Conservation (phyloP, 2,888 invertebrate species). For the Scrobipalpa costella region DNA sequence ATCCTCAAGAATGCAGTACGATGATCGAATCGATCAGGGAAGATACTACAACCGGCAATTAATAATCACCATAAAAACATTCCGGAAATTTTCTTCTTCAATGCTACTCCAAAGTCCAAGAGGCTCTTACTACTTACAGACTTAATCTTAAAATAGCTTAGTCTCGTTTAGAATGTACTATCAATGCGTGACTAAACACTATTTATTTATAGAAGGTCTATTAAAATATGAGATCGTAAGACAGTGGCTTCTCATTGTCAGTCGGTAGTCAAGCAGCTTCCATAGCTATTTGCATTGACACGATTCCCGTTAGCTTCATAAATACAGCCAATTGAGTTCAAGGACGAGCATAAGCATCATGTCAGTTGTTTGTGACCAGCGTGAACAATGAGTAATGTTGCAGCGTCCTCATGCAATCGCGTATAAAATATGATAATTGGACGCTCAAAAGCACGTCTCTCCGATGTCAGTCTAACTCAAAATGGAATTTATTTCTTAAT, state of each 20-base stretch:
- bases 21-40: slow-evolving; percentile 53
- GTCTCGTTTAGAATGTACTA: not conserved
- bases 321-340: slow-evolving; percentile 77
- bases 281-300: slow-evolving; percentile 73
- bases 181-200: not conserved
- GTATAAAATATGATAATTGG: slow-evolving; percentile 77
- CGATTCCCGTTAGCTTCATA: slow-evolving; percentile 75
- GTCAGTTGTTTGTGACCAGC: slow-evolving; percentile 71
- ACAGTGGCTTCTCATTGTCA: slow-evolving; percentile 46
- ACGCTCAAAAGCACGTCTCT: slow-evolving; percentile 59
- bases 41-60: slow-evolving; percentile 49
- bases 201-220: not conserved
- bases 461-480: slow-evolving; percentile 41
- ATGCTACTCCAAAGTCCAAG: slow-evolving; percentile 40
- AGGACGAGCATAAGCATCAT: slow-evolving; percentile 74
- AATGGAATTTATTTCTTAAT: slow-evolving; percentile 30
- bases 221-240: slow-evolving; percentile 29
- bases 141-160: not conserved
- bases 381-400: slow-evolving; percentile 76
- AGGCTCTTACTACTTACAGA: not conserved
- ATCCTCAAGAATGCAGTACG: slow-evolving; percentile 41
- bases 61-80: slow-evolving; percentile 47
- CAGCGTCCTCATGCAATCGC: slow-evolving; percentile 74
- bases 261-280: slow-evolving; percentile 56
- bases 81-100: slow-evolving; percentile 45